Evolutionary conservation across 2,113 vertebrate genomes (phyloP), one percentile per base, ranked within the genome.

Genomic region (Empidonax traillii): DNA sequence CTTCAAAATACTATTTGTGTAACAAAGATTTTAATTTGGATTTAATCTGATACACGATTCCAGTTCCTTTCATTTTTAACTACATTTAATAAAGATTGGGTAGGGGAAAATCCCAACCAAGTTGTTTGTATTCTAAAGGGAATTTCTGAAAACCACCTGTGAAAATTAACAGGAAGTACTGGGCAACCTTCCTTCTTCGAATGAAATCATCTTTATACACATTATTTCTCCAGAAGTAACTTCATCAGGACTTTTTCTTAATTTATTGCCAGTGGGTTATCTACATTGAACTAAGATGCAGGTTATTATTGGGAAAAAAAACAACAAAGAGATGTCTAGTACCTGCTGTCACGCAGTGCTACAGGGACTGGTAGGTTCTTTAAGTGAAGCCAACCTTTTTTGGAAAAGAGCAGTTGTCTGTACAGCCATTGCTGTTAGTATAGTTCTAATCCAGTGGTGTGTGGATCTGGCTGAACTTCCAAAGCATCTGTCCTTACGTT

Each of bases 1-100:
- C 43, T 76, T 80, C 46, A 73, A 95, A 96, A 92, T 56, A 66
- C 71, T 87, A 66, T 93, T 91, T 85, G 67, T 83, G 58, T 46
- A 93, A 89, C 63, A 61, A 71, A 90, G 63, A 69, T 69, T 90
- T 85, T 73, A 72, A 91, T 79, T 81, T 47, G 21, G 28, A 63
- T 71, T 85, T 93, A 75, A 73, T 58, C 28, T 31, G 69, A 62
- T 61, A 63, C 6, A 15, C 16, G 1, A 79, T 69, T 78, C 73
- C 4, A 52, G 14, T 68, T 79, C 33, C 73, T 85, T 91, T 85
- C 17, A 62, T 51, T 94, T 89, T 87, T 41, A 75, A n/a, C n/a
- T 56, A 6, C 7, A n/a, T 62, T 61, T 72, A 82, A 61, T 39
- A 35, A 28, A 47, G 21, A 65, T 18, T 1, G 3, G 10, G 44